Base-by-base conservation (phyloP, 2,888 invertebrate species). In the Gortyna flavago region DNA sequence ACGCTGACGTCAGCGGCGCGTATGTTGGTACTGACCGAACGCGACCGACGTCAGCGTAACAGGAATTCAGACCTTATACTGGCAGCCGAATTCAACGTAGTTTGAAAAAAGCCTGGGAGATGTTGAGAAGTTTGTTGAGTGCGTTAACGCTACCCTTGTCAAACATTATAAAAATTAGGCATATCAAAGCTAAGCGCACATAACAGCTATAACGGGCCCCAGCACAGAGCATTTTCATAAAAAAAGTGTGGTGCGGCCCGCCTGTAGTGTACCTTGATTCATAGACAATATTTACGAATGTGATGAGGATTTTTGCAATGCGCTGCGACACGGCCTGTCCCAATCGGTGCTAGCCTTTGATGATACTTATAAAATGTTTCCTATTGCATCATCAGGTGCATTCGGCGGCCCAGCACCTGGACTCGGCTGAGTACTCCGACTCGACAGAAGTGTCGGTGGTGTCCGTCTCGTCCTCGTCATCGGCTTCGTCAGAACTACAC, bases 361-460 rank as follows among this genome's bases (percentile, higher is more conserved):
- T 44, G 59, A n/a, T 35, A n/a, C 18, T n/a, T 5, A 29, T 29
- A 18, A 38, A 51, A 54, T n/a, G 9, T 38, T 32, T 57, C 4
- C 13, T 57, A n/a, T 79, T 13, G 0, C 35, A 9, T 38, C 87
- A 89, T 83, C 69, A 81, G 86, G 76, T 92, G 89, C 38, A 93
- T 90, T 66, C 95, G 91, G 91, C 94, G 5, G 90, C 93, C n/a
- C 92, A 93, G 41, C 93, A 93, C 41, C 80, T 92, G 57, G 94
- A 95, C 8, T 92, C 93, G 25, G 92, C 89, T 0, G 95, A 94
- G 59, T 93, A 94, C 8, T 85, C 92, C 2, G 97, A 96, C 73
- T 89, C 94, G 1, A 95, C 96, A 3, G 96, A 96, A 83, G 88
- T 93, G 67, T 93, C 94, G 0, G 91, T 94, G 64, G 92, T 91